phyloP scores from a whole-genome alignment of 2,113 vertebrate species.

The Colistium nudipinnis region DNA sequence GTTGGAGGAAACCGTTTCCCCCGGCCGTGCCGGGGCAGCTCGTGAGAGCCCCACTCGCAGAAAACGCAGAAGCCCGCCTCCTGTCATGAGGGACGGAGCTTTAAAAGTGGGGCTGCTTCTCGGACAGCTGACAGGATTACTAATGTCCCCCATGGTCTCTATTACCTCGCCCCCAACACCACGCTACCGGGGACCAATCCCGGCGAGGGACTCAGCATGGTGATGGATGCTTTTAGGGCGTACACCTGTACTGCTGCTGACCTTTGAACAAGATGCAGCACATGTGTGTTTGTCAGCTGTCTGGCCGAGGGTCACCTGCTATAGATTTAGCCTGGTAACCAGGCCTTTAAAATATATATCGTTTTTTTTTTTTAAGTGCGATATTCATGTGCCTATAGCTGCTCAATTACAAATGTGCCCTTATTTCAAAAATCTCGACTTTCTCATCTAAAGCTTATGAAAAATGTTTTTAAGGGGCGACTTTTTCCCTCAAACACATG shows the following conservation, averaged over 20 bases:
- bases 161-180: constrained; percentile 62
- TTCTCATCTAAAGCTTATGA: constrained; percentile 1
- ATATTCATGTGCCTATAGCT: too few relatives aligned
- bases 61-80: constrained; percentile 16
- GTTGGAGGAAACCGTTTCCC: constrained; percentile 58
- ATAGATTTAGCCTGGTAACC: not conserved
- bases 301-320: not conserved
- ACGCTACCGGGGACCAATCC: constrained; percentile 27
- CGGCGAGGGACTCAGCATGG: constrained; percentile 19
- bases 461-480: too few relatives aligned
- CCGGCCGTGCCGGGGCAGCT: constrained; percentile 56
- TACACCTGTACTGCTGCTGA: constrained; percentile 10
- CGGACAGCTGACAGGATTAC: constrained; percentile 65
- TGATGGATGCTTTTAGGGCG: constrained; percentile 9
- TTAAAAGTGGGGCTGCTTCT: constrained; percentile 50
- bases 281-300: not conserved
- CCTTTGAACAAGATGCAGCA: not conserved
- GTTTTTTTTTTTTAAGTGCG: too few relatives aligned
- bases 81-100: constrained; percentile 53
- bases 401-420: too few relatives aligned
- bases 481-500: constrained; percentile 8
- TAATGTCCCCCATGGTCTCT: constrained; percentile 62
- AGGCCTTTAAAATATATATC: not conserved
- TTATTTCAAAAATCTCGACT: constrained; percentile 1
- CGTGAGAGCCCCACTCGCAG: constrained; percentile 68